Base-by-base conservation (phyloP, 2,797 vertebrate species). In the Hydrolagus colliei region DNA sequence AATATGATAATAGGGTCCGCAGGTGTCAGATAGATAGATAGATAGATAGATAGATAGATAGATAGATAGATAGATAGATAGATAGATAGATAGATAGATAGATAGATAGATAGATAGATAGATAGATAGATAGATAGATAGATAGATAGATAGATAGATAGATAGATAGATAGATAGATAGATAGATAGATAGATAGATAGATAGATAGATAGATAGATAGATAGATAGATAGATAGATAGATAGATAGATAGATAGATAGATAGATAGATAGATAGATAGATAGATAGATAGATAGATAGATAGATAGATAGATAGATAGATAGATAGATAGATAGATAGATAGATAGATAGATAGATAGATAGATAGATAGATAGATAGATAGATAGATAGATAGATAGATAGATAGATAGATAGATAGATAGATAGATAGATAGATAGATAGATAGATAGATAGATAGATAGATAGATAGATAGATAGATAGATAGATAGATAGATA, bases 61-160 rank as follows among this genome's bases (percentile, higher is more conserved):
- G 65, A 68, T 68, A 68, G 65, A 68, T 68, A 68, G 65, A 68
- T 68, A 68, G 65, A 68, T 68, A 68, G 65, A 68, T 68, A 68
- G 65, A 68, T 68, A 68, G 71, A 72, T 72, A 72, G 14, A 72
- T 72, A 72, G 71, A 72, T 72, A 72, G 71, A 72, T 72, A 72
- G 71, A 72, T 72, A 72, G 71, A 72, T 72, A 72, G 71, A 72
- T 72, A 72, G 71, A 72, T 72, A 72, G 71, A 18, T 72, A 72
- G 71, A 72, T 72, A 72, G 71, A 72, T 72, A 18, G 71, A 68
- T 72, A 72, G 71, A 72, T 72, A 72, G 71, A 72, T 72, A 72
- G 71, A 72, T 72, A 72, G 71, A 72, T 72, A 72, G 71, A 72
- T 72, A 72, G 71, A 72, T 72, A 72, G 71, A 72, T 72, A 72